A percentile compares a stretch with the other conserved stretches of the same genome.
phyloP scores from a whole-genome alignment of 2,797 vertebrate genomes.

The Emys orbicularis region DNA sequence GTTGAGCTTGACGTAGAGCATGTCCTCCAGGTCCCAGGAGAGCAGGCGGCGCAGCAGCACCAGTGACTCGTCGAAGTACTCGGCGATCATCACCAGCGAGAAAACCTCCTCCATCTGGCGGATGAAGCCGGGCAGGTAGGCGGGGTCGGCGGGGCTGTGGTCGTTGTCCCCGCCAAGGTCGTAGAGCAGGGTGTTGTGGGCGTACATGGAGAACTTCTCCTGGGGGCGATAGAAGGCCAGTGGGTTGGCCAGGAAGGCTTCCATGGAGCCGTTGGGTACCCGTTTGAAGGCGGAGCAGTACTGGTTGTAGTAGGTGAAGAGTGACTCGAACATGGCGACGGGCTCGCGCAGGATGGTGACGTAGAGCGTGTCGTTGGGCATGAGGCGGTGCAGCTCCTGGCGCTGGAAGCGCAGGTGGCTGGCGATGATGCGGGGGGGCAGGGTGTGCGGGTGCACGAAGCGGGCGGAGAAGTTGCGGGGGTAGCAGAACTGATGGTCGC shows the following conservation, averaged over 20 bases:
- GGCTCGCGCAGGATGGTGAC: slow-evolving; percentile 91
- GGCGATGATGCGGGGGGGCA: slow-evolving; percentile 84
- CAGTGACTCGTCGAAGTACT: slow-evolving; percentile 91
- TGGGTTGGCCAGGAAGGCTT: slow-evolving; percentile 85
- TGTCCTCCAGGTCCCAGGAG: slow-evolving; percentile 89
- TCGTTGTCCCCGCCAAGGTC: slow-evolving; percentile 90
- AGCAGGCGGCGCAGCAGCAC: slow-evolving; percentile 88
- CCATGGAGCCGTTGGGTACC: slow-evolving; percentile 88
- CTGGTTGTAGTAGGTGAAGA: slow-evolving; percentile 90
- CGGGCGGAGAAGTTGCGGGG: slow-evolving; percentile 84
- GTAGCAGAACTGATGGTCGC: slow-evolving; percentile 92
- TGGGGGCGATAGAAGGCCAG: slow-evolving; percentile 85
- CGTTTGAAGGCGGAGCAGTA: slow-evolving; percentile 87
- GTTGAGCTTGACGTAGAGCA: slow-evolving; percentile 90
- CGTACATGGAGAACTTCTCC: slow-evolving; percentile 87
- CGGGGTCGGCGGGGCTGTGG: slow-evolving; percentile 65
- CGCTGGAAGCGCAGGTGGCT: slow-evolving; percentile 89
- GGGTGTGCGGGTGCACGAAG: slow-evolving; percentile 88
- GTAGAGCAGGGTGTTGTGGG: slow-evolving; percentile 88
- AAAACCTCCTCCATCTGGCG: slow-evolving; percentile 85
- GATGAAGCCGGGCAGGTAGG: slow-evolving; percentile 82
- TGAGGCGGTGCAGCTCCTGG: slow-evolving; percentile 82
- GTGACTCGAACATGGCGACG: slow-evolving; percentile 90
- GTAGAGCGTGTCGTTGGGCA: slow-evolving; percentile 87
- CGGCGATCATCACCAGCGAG: slow-evolving; percentile 90